Percentiles rank a stretch among this genome's conserved stretches.
Conservation (phyloP, 2,797 vertebrate genomes). For the Chrosomus eos region DNA sequence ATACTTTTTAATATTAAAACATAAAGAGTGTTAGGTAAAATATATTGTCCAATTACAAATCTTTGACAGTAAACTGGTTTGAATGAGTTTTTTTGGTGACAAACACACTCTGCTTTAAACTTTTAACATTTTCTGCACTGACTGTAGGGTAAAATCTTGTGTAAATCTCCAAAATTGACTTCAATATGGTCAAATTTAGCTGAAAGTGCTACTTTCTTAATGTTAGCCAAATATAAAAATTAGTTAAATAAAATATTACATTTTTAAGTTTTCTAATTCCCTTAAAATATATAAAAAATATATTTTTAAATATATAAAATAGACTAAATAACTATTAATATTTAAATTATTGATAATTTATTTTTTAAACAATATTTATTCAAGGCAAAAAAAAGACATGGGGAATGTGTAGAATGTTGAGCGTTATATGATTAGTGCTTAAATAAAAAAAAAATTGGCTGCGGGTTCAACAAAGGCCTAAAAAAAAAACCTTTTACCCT, state of each 20-base stretch:
- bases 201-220: not conserved
- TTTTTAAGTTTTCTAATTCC: too few species aligned
- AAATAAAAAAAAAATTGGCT: not conserved
- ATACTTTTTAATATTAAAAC: not conserved
- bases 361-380: not conserved
- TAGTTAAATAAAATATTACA: too few species aligned
- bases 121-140: not conserved
- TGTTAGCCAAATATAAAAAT: not conserved
- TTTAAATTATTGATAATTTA: not conserved
- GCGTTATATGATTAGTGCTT: not conserved
- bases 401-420: not conserved
- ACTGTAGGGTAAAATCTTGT: not conserved
- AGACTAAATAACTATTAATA: not conserved
- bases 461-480: not conserved
- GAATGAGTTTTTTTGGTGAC: not conserved
- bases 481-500: not conserved
- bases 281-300: not conserved
- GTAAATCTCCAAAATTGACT: not conserved
- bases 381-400: not conserved
- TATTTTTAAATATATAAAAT: not conserved
- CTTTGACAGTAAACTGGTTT: not conserved
- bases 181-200: not conserved
- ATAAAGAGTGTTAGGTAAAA: conserved; percentile 5
- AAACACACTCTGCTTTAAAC: not conserved
- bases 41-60: not conserved